Base-by-base conservation (phyloP, 2,888 invertebrate species). In the Litoditis marina region DNA sequence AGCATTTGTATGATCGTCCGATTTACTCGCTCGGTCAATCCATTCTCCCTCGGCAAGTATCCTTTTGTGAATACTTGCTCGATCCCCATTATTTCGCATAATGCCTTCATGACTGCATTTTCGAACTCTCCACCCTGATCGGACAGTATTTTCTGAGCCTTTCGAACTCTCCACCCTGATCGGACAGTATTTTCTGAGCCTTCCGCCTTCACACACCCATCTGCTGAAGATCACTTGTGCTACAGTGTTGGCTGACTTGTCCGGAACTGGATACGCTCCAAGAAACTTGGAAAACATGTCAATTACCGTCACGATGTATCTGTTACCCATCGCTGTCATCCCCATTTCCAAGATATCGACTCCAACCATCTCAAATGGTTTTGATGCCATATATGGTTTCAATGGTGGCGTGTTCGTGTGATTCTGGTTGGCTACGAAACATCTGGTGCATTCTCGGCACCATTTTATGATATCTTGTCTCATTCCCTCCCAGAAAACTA, bases 11-110 rank as follows among this genome's bases (percentile, higher is more conserved):
- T 25, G 4, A 74, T 39, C 0, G 68, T 68, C 49, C 54, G 22
- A 22, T 66, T 64, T 39, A 64, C 60, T 27, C 69, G 54, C 46
- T 74, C 73, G 1, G 63, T 52, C 2, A 30, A 30, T 19, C 74
- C 74, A 56, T 74, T 74, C 30, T 58, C 64, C 32, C 65, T 31
- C 0, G 63, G 56, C 36, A 74, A 50, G 52, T 74, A 74, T 1
- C 67, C 60, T 36, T 67, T 60, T 0, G 69, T 67, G 47, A 16
- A 36, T 22, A 44, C 51, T 6, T 39, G 16, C 1, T 57, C 34
- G 0, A 65, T 67, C 2, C 44, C 22, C 5, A 34, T 32, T 53
- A 60, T 55, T 30, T 63, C 61, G 1, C 39, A n/a, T 11, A 66
- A n/a, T 25, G 62, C 53, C 22, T 42, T n/a, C 27, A 66, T 53